Evolutionary conservation across 2,113 vertebrate genomes (phyloP).

Genomic region (Capreolus pygargus): DNA sequence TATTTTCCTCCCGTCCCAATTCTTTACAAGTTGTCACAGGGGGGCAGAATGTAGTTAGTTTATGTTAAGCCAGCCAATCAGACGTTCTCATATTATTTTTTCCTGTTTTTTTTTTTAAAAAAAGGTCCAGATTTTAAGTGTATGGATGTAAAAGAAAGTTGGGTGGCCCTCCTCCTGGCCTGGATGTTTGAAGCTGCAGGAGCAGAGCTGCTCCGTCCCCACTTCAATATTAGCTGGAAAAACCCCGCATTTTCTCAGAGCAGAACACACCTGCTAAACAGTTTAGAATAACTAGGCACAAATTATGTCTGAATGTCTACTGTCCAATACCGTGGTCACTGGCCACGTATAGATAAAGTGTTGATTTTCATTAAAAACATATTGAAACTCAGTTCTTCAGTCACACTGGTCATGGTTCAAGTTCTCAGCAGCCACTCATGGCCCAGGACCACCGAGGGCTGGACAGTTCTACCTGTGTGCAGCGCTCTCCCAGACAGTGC

Average conservation of each 20-base stretch:
- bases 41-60: not conserved
- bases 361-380: not conserved
- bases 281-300: not conserved
- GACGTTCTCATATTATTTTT: not conserved
- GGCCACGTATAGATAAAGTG: not conserved
- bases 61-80: not conserved
- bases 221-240: not conserved
- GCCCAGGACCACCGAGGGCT: not conserved
- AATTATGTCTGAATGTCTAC: not conserved
- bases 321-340: not conserved
- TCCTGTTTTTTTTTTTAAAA: not conserved
- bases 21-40: not conserved
- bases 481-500: not conserved
- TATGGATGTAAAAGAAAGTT: not conserved
- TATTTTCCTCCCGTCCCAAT: not conserved
- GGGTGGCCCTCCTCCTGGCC: not conserved
- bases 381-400: not conserved
- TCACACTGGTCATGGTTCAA: not conserved
- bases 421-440: not conserved
- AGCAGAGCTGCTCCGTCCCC: not conserved
- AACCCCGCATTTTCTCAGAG: not conserved
- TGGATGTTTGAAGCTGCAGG: not conserved
- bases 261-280: not conserved
- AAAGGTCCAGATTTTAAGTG: not conserved
- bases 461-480: accelerated